Base-by-base conservation (phyloP, 2,888 invertebrate species). In the Drosophila paramelanica region DNA sequence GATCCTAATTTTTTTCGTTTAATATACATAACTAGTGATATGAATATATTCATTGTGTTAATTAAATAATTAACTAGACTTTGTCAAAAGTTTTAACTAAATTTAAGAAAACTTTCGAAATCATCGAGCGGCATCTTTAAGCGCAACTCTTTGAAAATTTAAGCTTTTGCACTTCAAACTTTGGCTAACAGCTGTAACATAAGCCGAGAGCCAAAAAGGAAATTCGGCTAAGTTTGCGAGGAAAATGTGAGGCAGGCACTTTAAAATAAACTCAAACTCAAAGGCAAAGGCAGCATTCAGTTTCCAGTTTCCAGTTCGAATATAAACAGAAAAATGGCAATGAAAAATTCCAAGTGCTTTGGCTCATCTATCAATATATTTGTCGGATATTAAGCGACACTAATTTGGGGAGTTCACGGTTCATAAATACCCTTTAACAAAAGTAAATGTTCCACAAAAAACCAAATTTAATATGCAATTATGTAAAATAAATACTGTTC, bases 331-430 rank as follows among this genome's bases (percentile, higher is more conserved):
- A 42, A 70, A 58, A 73, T 51, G 59, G 45, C 60, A 64, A 62
- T 55, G 39, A 50, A 51, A 50, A 56, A 25, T 45, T 42, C 41
- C 39, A 58, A 81, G 73, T 69, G 57, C 64, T 62, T 75, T 23
- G 65, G 73, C 68, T 76, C 82, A 76, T 79, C 73, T 79, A 68
- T 75, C 85, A 84, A 74, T 74, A 65, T 70, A 69, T 70, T 67
- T 62, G 67, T 51, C 67, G 36, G 64, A 61, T 52, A 50, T 38
- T 27, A 47, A 33, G 23, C 10, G 13, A 10, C 1, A 20, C 10
- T 8, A n/a, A 8, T 38, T 27, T 13, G n/a, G 11, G 5, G 5
- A 3, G 7, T 23, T 14, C 5, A 13, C 5, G 13, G 20, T 8
- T 1, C 20, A 5, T 10, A 27, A 27, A 62, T 62, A 13, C 62